Base-by-base conservation (phyloP, 1,140 invertebrate species). In the Drosophila paulistorum region DNA sequence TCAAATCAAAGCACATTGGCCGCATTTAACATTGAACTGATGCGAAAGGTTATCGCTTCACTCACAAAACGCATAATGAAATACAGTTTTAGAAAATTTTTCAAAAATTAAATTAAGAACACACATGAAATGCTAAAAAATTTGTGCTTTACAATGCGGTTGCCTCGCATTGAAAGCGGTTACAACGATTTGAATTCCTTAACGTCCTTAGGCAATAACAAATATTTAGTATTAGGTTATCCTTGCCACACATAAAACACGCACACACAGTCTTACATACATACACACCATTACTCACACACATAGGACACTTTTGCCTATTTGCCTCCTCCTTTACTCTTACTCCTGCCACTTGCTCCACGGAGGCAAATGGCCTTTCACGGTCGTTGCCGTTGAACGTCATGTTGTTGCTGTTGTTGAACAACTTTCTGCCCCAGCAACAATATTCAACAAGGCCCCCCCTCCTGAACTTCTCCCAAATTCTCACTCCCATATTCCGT, bases 301-400 rank as follows among this genome's bases (percentile, higher is more conserved):
- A 63, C 41, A 23, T 23, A 39, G 45, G 17, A 51, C 45, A 51
- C 45, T 51, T 51, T 51, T 51, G 45, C 45, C 45, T 51, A 51
- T 51, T 23, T 51, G 17, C 10, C 45, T 51, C 6, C 45, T 51
- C 45, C 45, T 23, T 11, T 51, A 1, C 30, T 30, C 30, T 30
- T 30, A 30, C 45, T 51, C 17, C 23, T 23, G 45, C 17, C 63
- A 23, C 45, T 33, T 9, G 4, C 30, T 11, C 41, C 26, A 26
- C 42, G 73, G 77, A 80, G 83, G 83, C 83, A 87, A 87, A 87
- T 87, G 83, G 83, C 83, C 84, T 87, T 87, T 87, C 83, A 87
- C 84, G 84, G 83, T 87, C 83, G 83, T 87, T 87, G 83, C 79
- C 79, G 82, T 59, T 63, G 42, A 20, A 42, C 30, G 37, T 57